Evolutionary conservation across 2,888 invertebrate genomes (phyloP).

Genomic region (Rhingia campestris): DNA sequence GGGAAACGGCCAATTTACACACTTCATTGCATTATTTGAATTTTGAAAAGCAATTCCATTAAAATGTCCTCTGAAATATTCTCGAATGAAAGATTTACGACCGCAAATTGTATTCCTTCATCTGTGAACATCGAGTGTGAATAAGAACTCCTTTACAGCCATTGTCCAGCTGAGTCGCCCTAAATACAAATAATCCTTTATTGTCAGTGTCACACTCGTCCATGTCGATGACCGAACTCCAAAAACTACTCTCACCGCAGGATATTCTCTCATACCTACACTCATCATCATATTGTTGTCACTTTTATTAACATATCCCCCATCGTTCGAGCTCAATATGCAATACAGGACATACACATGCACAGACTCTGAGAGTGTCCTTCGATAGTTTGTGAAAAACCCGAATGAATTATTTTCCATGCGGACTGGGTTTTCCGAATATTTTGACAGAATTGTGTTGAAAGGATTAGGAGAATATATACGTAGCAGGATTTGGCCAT

Average conservation of each 20-base stretch:
- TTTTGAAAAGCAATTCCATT: conserved; percentile 11
- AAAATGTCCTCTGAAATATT: background rate
- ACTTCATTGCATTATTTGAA: background rate
- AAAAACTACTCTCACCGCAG: conserved; percentile 25
- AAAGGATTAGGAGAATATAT: conserved; percentile 59
- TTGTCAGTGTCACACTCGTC: conserved; percentile 3
- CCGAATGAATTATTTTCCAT: conserved; percentile 53
- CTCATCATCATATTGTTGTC: conserved; percentile 41
- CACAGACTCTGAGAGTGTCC: conserved; percentile 12
- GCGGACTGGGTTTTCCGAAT: conserved; percentile 38
- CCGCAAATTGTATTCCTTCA: conserved; percentile 14
- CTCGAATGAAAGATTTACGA: conserved; percentile 3
- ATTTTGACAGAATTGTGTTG: conserved; percentile 49
- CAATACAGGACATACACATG: background rate
- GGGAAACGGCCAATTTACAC: background rate
- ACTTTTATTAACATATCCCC: conserved; percentile 58
- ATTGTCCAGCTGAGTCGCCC: background rate
- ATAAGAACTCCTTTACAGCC: background rate
- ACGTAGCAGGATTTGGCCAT: conserved; percentile 35
- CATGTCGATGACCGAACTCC: conserved; percentile 30
- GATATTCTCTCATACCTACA: conserved; percentile 13
- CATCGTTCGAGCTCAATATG: background rate
- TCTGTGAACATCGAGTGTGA: background rate
- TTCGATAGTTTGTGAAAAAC: background rate
- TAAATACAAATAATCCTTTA: conserved; percentile 10